A percentile compares a stretch with the other conserved stretches of the same genome.
Conservation (phyloP, 30 jellyfish, hydroid and myxozoan genomes). For the Hydractinia echinata region DNA sequence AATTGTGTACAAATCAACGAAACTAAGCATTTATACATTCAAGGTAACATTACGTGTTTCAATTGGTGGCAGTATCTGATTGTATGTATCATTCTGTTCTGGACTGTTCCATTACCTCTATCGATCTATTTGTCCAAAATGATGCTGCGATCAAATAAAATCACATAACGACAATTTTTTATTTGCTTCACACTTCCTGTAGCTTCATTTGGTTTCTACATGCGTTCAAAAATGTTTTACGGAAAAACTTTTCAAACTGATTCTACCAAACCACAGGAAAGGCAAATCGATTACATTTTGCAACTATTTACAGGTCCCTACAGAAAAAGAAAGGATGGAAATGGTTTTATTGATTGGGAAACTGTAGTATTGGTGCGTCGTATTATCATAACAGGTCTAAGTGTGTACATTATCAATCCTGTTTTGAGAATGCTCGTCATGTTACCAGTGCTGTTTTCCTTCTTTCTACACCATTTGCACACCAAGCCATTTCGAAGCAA, state of each 20-base stretch:
- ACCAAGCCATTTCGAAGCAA: slow-evolving; percentile 36
- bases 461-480: slow-evolving; percentile 29
- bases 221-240: background rate
- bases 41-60: slow-evolving; percentile 39
- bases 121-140: slow-evolving; percentile 10
- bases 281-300: too few relatives aligned
- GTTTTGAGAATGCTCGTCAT: background rate
- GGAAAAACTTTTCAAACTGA: background rate
- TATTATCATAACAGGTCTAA: slow-evolving; percentile 5
- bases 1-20: slow-evolving; percentile 19
- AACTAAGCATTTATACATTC: slow-evolving; percentile 21
- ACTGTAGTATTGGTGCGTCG: slow-evolving; percentile 37
- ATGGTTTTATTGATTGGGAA: slow-evolving; percentile 21
- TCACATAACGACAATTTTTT: background rate
- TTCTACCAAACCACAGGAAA: too few relatives aligned
- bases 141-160: slow-evolving; percentile 14
- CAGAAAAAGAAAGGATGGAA: background rate
- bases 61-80: slow-evolving; percentile 33
- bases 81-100: slow-evolving; percentile 4
- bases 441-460: slow-evolving; percentile 21
- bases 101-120: slow-evolving; percentile 37
- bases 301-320: background rate
- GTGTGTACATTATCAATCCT: slow-evolving; percentile 15
- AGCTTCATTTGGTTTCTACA: background rate
- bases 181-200: slow-evolving; percentile 4